Percentiles rank a stretch among this genome's conserved stretches.
These are phyloP conservation scores for Albula glossodonta DNA, from an alignment of 2,113 vertebrate genomes.

Conservation along the genomic window DNA sequence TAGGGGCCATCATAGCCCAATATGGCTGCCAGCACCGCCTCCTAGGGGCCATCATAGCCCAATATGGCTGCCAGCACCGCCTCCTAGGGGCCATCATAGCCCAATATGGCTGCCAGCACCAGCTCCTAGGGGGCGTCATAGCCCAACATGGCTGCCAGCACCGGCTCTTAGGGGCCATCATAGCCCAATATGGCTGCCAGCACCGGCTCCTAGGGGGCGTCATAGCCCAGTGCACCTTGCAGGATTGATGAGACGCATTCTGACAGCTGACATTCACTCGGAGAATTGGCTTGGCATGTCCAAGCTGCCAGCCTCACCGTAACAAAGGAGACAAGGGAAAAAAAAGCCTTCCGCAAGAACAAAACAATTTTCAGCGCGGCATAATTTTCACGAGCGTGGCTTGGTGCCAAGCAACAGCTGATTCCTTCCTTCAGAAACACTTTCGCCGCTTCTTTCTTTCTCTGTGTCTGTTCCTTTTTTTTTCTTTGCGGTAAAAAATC, in stretches of 20 bases:
- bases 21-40: constrained; percentile 65
- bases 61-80: constrained; percentile 45
- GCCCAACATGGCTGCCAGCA: constrained; percentile 50
- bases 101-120: constrained; percentile 67
- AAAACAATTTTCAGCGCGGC: constrained; percentile 43
- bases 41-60: constrained; percentile 18
- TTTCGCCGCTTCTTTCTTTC: constrained; percentile 13
- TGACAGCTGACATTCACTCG: constrained; percentile 82
- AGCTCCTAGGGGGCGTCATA: constrained; percentile 18
- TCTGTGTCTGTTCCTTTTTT: constrained; percentile 20
- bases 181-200: too few species aligned
- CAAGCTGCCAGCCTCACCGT: constrained; percentile 72
- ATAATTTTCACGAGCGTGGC: constrained; percentile 35
- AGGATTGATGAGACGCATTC: constrained; percentile 75
- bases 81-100: constrained; percentile 66
- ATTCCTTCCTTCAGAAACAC: constrained; percentile 34
- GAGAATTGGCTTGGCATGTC: constrained; percentile 79
- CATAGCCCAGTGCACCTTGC: constrained; percentile 61
- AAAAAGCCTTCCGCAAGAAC: constrained; percentile 38
- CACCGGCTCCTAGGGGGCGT: too few species aligned
- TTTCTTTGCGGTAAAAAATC: constrained; percentile 42
- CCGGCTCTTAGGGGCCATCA: constrained; percentile 59
- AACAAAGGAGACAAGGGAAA: constrained; percentile 68
- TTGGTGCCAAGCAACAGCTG: constrained; percentile 8
- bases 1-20: constrained; percentile 64